phyloP scores from a whole-genome alignment of 2,888 invertebrate genomes.

The Drosophila meridionalis region DNA sequence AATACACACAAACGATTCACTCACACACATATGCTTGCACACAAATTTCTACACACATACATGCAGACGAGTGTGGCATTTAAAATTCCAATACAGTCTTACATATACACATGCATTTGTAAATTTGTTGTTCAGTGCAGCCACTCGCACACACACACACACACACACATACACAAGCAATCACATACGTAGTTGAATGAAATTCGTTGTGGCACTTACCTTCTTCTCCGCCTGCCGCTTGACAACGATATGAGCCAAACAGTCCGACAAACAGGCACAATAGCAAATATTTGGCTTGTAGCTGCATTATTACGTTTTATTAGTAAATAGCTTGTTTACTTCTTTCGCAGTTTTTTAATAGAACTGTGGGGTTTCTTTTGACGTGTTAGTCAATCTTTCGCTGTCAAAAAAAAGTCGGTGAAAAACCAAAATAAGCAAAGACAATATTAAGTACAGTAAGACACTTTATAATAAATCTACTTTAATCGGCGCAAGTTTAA shows the following conservation, averaged over 20 bases:
- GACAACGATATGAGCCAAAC: slow-evolving; percentile 67
- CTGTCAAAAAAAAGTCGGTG: slow-evolving; percentile 42
- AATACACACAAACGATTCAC: slow-evolving; percentile 6
- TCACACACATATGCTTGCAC: slow-evolving; percentile 2
- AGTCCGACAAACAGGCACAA: slow-evolving; percentile 78
- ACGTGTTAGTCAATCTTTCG: slow-evolving; percentile 36
- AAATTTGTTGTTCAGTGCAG: slow-evolving; percentile 29
- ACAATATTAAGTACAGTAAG: not conserved
- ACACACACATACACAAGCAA: not conserved
- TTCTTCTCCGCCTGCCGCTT: slow-evolving; percentile 46
- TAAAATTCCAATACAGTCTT: slow-evolving; percentile 52
- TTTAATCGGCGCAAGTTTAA: not conserved
- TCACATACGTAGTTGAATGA: slow-evolving; percentile 19
- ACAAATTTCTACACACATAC: not conserved
- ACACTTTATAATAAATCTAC: not conserved
- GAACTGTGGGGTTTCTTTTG: slow-evolving; percentile 36
- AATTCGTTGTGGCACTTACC: slow-evolving; percentile 63
- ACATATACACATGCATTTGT: slow-evolving; percentile 16
- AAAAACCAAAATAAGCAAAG: slow-evolving; percentile 35
- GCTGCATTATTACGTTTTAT: slow-evolving; percentile 71
- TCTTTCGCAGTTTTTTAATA: slow-evolving; percentile 41
- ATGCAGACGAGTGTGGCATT: slow-evolving; percentile 45
- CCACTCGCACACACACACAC: slow-evolving; percentile 9
- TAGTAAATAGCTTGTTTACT: slow-evolving; percentile 51
- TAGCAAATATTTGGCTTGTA: slow-evolving; percentile 70